A percentile compares a stretch with the other conserved stretches of the same genome.
Conservation (phyloP, 2,797 vertebrate species). For the Helarctos malayanus region DNA sequence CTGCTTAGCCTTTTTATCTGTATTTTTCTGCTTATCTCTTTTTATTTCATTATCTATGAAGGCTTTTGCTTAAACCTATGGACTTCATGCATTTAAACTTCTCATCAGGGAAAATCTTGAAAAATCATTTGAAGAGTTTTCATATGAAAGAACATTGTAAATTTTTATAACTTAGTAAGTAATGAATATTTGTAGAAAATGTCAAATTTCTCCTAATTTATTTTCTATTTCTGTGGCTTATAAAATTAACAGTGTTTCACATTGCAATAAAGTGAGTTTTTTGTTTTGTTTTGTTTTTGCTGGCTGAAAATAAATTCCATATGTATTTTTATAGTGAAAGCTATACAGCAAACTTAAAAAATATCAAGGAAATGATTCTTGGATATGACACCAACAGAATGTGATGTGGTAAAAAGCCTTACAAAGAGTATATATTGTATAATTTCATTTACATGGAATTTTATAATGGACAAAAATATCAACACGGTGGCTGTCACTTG, state of each 20-base stretch:
- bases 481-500: neutral
- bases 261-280: neutral
- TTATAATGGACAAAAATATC: neutral
- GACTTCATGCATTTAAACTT: conserved; percentile 85
- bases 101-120: conserved; percentile 69
- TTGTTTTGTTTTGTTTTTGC: neutral
- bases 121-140: conserved; percentile 62
- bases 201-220: conserved; percentile 63
- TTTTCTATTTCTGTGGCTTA: conserved; percentile 42
- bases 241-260: neutral
- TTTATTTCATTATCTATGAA: conserved; percentile 62
- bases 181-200: conserved; percentile 54
- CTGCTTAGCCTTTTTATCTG: neutral
- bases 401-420: neutral
- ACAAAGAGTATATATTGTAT: neutral
- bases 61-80: conserved; percentile 62
- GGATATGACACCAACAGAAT: neutral
- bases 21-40: conserved; percentile 9
- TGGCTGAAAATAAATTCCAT: neutral
- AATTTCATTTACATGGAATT: neutral
- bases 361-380: neutral
- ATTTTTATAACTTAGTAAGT: conserved; percentile 76
- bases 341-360: neutral
- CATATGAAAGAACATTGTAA: conserved; percentile 65
- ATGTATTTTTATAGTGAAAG: neutral